phyloP scores from a whole-genome alignment of 1,140 invertebrate genomes.

The Brachionus plicatilis region DNA sequence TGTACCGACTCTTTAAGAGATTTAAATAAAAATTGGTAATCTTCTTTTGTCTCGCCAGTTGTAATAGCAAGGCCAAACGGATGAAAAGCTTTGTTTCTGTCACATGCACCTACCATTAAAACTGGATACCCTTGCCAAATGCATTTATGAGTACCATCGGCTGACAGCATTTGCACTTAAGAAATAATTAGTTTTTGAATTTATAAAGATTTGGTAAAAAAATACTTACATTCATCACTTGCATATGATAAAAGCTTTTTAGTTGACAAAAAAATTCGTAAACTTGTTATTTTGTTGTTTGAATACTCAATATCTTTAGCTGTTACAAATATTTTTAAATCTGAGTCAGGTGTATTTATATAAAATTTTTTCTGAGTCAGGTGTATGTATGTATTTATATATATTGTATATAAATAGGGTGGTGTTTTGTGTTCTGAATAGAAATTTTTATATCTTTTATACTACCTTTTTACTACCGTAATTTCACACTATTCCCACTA shows the following conservation, averaged over 20 bases:
- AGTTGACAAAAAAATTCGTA: not conserved
- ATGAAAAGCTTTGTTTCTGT: not conserved
- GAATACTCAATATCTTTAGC: too few relatives aligned
- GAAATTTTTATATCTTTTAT: too few relatives aligned
- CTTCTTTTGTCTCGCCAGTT: not conserved
- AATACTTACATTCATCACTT: not conserved
- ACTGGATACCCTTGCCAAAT: not conserved
- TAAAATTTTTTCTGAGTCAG: too few relatives aligned
- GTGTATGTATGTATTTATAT: too few relatives aligned
- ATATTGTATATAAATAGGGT: too few relatives aligned
- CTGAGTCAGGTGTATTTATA: not conserved
- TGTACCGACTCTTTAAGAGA: not conserved
- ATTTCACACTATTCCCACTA: too few relatives aligned
- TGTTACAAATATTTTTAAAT: too few relatives aligned
- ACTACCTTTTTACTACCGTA: too few relatives aligned
- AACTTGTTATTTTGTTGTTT: not conserved
- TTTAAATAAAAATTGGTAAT: not conserved
- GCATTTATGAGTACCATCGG: not conserved
- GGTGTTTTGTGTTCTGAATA: too few relatives aligned
- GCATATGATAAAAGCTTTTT: not conserved
- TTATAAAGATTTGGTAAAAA: not conserved
- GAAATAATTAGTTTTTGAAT: too few relatives aligned
- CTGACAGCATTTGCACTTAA: not conserved
- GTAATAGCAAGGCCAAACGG: conserved; percentile 6
- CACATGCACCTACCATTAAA: not conserved